A percentile compares a stretch with the other conserved stretches of the same genome.
phyloP scores from a whole-genome alignment of 2,888 invertebrate genomes.

The Ectemnius lituratus region DNA sequence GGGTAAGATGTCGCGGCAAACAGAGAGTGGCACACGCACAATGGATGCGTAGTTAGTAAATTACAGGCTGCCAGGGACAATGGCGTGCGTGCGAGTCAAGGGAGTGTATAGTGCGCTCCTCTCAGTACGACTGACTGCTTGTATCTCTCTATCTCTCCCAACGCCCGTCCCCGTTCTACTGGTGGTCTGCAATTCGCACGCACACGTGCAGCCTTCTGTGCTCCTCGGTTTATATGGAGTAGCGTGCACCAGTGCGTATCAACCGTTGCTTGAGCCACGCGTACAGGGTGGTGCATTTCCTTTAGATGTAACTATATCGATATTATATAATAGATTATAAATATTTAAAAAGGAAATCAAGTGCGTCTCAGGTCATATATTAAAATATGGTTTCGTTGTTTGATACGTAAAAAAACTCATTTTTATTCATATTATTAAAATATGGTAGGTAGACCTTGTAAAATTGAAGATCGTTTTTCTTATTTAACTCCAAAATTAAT shows the following conservation, averaged over 20 bases:
- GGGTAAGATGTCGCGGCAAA: conserved; percentile 60
- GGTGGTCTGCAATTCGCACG: too few relatives aligned
- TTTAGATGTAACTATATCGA: too few relatives aligned
- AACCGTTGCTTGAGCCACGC: conserved; percentile 56
- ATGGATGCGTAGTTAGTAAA: conserved; percentile 71
- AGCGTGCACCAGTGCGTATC: conserved; percentile 63
- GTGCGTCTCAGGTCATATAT: too few relatives aligned
- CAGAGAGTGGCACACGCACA: conserved; percentile 60
- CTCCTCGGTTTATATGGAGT: conserved; percentile 50
- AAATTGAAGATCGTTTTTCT: too few relatives aligned
- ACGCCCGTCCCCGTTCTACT: too few relatives aligned
- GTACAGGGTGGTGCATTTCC: conserved; percentile 41
- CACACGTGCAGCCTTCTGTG: neutral
- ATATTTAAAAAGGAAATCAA: too few relatives aligned
- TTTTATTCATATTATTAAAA: too few relatives aligned
- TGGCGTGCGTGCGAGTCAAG: conserved; percentile 42
- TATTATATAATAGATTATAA: too few relatives aligned
- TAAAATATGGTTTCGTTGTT: too few relatives aligned
- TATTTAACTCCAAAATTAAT: too few relatives aligned
- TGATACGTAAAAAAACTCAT: too few relatives aligned
- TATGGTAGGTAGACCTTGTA: too few relatives aligned
- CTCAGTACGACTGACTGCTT: neutral
- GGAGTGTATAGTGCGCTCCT: conserved; percentile 26
- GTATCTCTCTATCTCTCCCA: neutral
- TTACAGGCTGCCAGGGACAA: conserved; percentile 68